phyloP scores from a whole-genome alignment of 2,113 vertebrate genomes.

The Paratilapia polleni region DNA sequence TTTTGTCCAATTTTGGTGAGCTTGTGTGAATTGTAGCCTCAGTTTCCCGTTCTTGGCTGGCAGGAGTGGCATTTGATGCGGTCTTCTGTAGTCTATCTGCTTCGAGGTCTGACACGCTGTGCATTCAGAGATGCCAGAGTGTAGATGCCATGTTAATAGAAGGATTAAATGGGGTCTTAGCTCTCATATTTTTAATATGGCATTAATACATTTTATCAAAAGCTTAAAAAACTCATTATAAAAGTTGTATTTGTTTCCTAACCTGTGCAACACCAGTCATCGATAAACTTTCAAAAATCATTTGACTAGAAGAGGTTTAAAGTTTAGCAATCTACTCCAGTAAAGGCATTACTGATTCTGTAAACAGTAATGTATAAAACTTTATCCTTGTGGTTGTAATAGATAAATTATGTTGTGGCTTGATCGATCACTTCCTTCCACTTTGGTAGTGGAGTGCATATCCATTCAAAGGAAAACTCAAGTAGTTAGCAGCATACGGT shows the following conservation, averaged over 20 bases:
- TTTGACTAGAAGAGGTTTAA: neutral
- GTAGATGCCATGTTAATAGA: neutral
- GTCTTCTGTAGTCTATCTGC: neutral
- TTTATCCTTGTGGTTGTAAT: no score
- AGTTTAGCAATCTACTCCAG: no score
- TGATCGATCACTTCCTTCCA: no score
- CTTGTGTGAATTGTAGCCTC: neutral
- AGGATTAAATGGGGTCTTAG: neutral
- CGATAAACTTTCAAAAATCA: neutral
- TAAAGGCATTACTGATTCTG: no score
- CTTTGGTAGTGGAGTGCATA: no score
- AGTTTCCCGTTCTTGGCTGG: neutral
- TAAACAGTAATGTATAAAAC: no score
- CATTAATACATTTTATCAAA: neutral
- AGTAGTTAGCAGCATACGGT: neutral
- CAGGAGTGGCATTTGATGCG: neutral
- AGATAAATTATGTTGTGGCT: no score
- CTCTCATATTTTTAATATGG: neutral
- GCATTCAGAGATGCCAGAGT: neutral
- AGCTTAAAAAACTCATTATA: neutral
- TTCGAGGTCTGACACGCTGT: neutral
- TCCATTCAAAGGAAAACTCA: neutral
- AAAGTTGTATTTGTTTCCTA: neutral
- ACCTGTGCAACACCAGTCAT: neutral
- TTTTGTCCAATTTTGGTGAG: neutral